Evolutionary conservation across 1,140 invertebrate species (phyloP).

Genomic region (silkworm (Bombyx mori)): ASM3026992v2 NC_085123.1:13798501-13799000

Average conservation of each 20-base stretch:
- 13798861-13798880: neutral
- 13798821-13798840: slow-evolving; percentile 12
- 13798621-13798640: slow-evolving; percentile 14
- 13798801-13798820: slow-evolving; percentile 12
- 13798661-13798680: slow-evolving; percentile 21
- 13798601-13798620: slow-evolving; percentile 16
- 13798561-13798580: neutral
- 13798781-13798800: slow-evolving; percentile 18
- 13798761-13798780: slow-evolving; percentile 10
- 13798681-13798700: slow-evolving; percentile 17
- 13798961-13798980: neutral
- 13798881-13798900: neutral
- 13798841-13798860: slow-evolving; percentile 6
- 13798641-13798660: slow-evolving; percentile 15
- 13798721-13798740: slow-evolving; percentile 4
- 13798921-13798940: neutral
- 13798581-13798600: slow-evolving; percentile 13
- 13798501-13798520: too few relatives aligned
- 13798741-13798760: slow-evolving; percentile 15
- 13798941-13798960: slow-evolving; percentile 2
- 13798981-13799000: slow-evolving; percentile 1
- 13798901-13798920: neutral
- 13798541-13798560: too few relatives aligned
- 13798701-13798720: slow-evolving; percentile 15
- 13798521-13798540: too few relatives aligned